Evolutionary conservation across 53 echinoderm and acorn worm genomes (phyloP), one percentile per base, ranked within the genome.

Genomic region (Mesocentrotus franciscanus): DNA sequence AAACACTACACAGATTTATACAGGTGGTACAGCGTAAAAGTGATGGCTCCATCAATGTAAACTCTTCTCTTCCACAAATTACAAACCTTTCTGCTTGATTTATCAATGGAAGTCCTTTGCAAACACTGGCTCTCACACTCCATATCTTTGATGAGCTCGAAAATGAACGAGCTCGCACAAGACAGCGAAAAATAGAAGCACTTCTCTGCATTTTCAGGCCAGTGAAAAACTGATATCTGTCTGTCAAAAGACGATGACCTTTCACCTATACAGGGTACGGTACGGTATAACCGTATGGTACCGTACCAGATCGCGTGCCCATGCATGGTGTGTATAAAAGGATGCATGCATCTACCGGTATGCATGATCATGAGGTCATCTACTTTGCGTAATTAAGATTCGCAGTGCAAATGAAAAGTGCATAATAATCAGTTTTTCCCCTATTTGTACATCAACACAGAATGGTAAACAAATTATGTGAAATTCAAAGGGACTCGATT

Each of bases 51-150:
- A 26, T 1, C 57, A 85, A 57, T 85, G 56, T 85, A 56, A 55
- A 14, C 55, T 15, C 35, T 36, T 8, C 2, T 24, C 57, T 59
- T 32, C 15, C n/a, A 90, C 26, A 14, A 59, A 17, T 72, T 56
- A 93, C 93, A 27, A 32, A 93, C 93, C 93, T 78, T 93, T 93
- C 93, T 33, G 93, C 93, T 22, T 93, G 57, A 59, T 93, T 93
- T 93, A 93, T 61, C 57, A 93, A 78, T 14, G 56, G 29, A 32
- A 81, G 12, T 56, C 78, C 64, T 33, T 78, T 93, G 60, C 12
- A 60, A 60, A 61, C 60, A 93, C 59, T 78, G 60, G 93, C 60
- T 33, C 93, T 79, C 20, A 79, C 27, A 60, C 36, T 79, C 42
- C 61, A 93, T 56, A 1, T 8, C 81, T 93, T 78, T 49, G 81